Percentiles rank a stretch among this genome's conserved stretches.
Conservation (phyloP, 2,797 vertebrate genomes). For the Sebastes cheni region DNA sequence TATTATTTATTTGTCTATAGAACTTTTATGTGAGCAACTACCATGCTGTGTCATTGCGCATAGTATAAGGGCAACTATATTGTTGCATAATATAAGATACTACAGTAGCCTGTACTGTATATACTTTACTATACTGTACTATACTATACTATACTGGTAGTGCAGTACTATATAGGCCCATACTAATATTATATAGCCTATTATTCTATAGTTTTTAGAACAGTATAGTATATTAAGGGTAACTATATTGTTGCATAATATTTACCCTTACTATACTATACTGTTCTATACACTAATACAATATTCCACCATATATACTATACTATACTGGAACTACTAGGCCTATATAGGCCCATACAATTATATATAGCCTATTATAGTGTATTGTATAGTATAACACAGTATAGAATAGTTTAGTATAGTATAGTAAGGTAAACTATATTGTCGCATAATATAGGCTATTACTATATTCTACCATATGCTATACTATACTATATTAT, state of each 20-base stretch:
- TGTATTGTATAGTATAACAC: too few relatives aligned
- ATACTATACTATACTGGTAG: background rate
- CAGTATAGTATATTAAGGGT: background rate
- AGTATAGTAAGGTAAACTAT: too few relatives aligned
- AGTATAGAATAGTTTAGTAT: too few relatives aligned
- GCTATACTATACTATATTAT: too few relatives aligned
- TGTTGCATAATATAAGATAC: background rate
- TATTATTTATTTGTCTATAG: background rate
- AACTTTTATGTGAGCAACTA: background rate
- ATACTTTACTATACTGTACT: background rate
- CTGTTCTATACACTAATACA: background rate
- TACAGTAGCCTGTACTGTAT: background rate
- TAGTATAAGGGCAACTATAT: background rate
- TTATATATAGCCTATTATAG: too few relatives aligned
- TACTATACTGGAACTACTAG: background rate
- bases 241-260: background rate
- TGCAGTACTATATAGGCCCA: background rate
- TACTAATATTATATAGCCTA: background rate
- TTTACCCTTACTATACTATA: background rate
- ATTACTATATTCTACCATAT: too few relatives aligned
- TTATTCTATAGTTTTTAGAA: background rate
- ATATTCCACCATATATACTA: background rate
- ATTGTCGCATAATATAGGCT: too few relatives aligned
- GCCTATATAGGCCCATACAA: too few relatives aligned
- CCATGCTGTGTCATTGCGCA: background rate